These are phyloP conservation scores for Dendroctonus valens DNA, from an alignment of 1,140 invertebrate genomes.

Conservation along the genomic window DNA sequence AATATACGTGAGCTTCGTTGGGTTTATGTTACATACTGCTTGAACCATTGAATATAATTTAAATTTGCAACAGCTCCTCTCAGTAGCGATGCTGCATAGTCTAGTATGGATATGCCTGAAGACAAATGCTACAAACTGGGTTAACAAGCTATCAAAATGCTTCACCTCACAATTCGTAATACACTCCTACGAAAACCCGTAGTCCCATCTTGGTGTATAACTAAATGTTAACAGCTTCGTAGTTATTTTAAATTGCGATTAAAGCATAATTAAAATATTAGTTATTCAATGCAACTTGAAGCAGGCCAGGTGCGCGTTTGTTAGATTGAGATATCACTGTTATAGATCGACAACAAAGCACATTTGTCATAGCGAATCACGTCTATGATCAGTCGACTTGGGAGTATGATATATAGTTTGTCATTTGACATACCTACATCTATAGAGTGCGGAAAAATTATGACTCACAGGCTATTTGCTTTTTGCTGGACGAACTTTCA, in stretches of 20 bases:
- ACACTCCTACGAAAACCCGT: neutral
- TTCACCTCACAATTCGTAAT: neutral
- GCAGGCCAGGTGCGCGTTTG: conserved; percentile 3
- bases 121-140: neutral
- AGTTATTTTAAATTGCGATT: neutral
- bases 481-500: too few relatives aligned
- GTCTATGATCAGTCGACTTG: neutral
- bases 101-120: neutral
- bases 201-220: too few relatives aligned
- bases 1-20: neutral
- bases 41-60: too few relatives aligned
- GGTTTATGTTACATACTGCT: too few relatives aligned
- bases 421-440: neutral
- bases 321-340: conserved; percentile 8
- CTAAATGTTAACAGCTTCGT: neutral
- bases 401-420: neutral
- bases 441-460: too few relatives aligned
- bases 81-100: too few relatives aligned
- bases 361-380: conserved; percentile 4
- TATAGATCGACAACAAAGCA: conserved; percentile 5
- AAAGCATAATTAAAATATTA: neutral
- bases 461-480: too few relatives aligned
- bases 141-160: neutral
- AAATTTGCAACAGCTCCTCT: too few relatives aligned
- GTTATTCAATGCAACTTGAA: conserved; percentile 4